A percentile compares a stretch with the other conserved stretches of the same genome.
phyloP scores from a whole-genome alignment of 2,797 vertebrate species.

The Limnodromus scolopaceus region DNA sequence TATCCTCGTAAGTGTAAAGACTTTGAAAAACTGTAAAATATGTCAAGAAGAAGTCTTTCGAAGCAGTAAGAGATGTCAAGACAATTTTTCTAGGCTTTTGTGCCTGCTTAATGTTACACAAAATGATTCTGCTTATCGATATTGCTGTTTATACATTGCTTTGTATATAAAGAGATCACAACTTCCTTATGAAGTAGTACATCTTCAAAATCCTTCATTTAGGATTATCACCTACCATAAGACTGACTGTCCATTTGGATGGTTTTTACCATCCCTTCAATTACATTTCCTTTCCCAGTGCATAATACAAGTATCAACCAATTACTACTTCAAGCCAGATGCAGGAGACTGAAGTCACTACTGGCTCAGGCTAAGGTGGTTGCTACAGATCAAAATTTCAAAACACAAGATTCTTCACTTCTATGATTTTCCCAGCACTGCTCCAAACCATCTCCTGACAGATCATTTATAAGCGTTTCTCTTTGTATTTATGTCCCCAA shows the following conservation, averaged over 20 bases:
- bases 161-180: rapidly evolving
- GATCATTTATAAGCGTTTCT: background rate
- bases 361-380: background rate
- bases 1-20: background rate
- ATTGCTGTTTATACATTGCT: background rate
- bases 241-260: background rate
- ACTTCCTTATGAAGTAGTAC: background rate
- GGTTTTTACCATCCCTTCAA: background rate
- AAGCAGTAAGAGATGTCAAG: background rate
- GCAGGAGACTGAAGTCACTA: background rate
- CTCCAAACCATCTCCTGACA: background rate
- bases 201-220: background rate
- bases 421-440: background rate
- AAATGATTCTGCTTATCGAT: background rate
- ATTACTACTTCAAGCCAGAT: background rate
- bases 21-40: background rate
- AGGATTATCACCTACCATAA: background rate
- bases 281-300: background rate
- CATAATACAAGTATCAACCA: background rate
- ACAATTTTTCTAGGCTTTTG: background rate
- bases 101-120: background rate
- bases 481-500: background rate
- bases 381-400: background rate
- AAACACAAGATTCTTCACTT: background rate
- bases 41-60: background rate